A percentile compares a stretch with the other conserved stretches of the same genome.
Conservation (phyloP, 1,140 invertebrate species). For the Drosophila asahinai region DNA sequence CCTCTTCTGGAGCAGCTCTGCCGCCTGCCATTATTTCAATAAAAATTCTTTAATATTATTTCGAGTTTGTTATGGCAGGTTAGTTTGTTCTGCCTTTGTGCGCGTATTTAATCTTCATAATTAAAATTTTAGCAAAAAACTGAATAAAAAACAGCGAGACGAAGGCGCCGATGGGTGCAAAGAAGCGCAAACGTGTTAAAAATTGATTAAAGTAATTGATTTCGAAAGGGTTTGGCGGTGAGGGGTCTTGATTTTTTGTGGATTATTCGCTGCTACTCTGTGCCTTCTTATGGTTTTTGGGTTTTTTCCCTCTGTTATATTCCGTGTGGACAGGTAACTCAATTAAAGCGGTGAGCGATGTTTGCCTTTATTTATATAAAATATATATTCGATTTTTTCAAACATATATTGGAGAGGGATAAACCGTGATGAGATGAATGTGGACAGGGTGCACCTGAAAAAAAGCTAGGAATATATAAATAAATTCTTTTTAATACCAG, state of each 20-base stretch:
- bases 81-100: slow-evolving; percentile 59
- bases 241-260: slow-evolving; percentile 23
- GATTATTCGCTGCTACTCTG: slow-evolving; percentile 24
- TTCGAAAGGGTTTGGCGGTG: slow-evolving; percentile 42
- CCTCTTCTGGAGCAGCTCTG: slow-evolving; percentile 4
- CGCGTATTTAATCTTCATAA: slow-evolving; percentile 79
- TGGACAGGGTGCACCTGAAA: not conserved
- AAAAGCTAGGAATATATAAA: not conserved
- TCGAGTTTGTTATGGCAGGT: slow-evolving; percentile 81
- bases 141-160: slow-evolving; percentile 13
- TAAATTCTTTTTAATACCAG: not conserved
- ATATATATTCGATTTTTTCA: slow-evolving; percentile 8
- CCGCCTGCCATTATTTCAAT: slow-evolving; percentile 76
- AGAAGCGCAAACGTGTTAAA: slow-evolving; percentile 75
- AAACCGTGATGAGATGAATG: not conserved
- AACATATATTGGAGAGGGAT: not conserved
- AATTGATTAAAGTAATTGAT: slow-evolving; percentile 83
- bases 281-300: not conserved
- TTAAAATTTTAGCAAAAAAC: slow-evolving; percentile 77
- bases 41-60: slow-evolving; percentile 84
- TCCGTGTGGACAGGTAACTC: slow-evolving; percentile 21
- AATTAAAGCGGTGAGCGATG: slow-evolving; percentile 18
- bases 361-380: slow-evolving; percentile 22
- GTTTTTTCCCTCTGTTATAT: slow-evolving; percentile 2
- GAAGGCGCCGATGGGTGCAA: slow-evolving; percentile 52